These are phyloP conservation scores for Leucophora obtusa DNA, from an alignment of 2,888 invertebrate genomes.

Conservation along the genomic window DNA sequence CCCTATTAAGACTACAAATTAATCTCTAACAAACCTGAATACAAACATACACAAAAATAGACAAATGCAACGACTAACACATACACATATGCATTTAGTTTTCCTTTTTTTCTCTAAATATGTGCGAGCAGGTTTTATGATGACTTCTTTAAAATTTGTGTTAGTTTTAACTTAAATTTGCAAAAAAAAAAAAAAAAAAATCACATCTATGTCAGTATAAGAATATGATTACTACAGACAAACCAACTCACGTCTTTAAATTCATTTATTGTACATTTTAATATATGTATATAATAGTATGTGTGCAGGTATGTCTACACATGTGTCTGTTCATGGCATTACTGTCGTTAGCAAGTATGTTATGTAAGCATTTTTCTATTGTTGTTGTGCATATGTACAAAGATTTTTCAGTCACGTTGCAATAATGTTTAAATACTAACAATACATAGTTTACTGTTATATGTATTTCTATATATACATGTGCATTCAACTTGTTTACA, in stretches of 20 bases:
- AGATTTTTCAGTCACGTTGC: slow-evolving; percentile 17
- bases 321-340: not conserved
- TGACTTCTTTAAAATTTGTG: not conserved
- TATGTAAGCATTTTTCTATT: not conserved
- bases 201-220: slow-evolving; percentile 2
- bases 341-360: not conserved
- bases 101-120: not conserved
- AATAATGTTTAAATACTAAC: slow-evolving; percentile 21
- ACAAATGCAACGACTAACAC: not conserved
- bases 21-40: not conserved
- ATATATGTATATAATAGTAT: no score
- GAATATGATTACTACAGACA: not conserved
- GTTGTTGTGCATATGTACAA: not conserved
- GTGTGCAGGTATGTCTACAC: not conserved
- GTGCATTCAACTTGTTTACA: slow-evolving; percentile 11
- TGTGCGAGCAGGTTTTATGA: not conserved
- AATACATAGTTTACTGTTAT: not conserved
- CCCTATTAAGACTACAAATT: not conserved
- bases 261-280: no score
- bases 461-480: not conserved
- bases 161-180: not conserved
- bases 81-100: not conserved
- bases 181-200: not conserved
- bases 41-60: not conserved
- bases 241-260: not conserved